These are phyloP conservation scores for Trichomalopsis sarcophagae DNA, from an alignment of 1,140 invertebrate genomes.

Conservation along the genomic window DNA sequence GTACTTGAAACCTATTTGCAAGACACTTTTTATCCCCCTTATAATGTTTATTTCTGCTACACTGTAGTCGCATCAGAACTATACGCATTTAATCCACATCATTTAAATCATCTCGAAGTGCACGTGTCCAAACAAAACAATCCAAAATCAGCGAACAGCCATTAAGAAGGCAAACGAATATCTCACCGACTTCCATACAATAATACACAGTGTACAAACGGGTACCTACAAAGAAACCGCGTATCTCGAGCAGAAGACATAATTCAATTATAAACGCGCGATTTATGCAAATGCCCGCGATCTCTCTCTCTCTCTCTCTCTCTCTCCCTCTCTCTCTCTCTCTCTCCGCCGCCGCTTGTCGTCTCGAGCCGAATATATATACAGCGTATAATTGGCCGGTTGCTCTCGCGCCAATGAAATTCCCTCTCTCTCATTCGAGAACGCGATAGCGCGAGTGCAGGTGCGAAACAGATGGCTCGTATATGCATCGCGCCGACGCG, in stretches of 20 bases:
- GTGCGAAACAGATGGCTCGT: slow-evolving; percentile 71
- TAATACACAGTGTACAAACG: background rate
- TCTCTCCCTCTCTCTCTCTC: background rate
- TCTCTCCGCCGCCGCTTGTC: background rate
- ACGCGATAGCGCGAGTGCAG: slow-evolving; percentile 56
- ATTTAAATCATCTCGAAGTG: no score
- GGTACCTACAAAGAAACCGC: background rate
- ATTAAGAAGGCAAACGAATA: no score
- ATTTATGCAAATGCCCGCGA: slow-evolving; percentile 44
- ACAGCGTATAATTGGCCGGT: background rate
- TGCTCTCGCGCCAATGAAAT: slow-evolving; percentile 41
- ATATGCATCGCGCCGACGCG: slow-evolving; percentile 24
- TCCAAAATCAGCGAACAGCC: no score
- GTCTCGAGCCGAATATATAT: background rate
- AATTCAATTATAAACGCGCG: slow-evolving; percentile 49
- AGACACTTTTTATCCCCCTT: background rate
- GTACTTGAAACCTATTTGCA: slow-evolving; percentile 4
- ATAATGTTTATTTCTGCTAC: background rate
- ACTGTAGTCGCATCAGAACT: no score
- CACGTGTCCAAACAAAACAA: no score
- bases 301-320: background rate
- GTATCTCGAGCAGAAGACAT: background rate
- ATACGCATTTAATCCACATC: no score
- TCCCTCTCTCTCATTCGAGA: background rate
- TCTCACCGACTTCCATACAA: background rate